Evolutionary conservation across 2,797 vertebrate species (phyloP).

Genomic region (Distichodus sexfasciatus): DNA sequence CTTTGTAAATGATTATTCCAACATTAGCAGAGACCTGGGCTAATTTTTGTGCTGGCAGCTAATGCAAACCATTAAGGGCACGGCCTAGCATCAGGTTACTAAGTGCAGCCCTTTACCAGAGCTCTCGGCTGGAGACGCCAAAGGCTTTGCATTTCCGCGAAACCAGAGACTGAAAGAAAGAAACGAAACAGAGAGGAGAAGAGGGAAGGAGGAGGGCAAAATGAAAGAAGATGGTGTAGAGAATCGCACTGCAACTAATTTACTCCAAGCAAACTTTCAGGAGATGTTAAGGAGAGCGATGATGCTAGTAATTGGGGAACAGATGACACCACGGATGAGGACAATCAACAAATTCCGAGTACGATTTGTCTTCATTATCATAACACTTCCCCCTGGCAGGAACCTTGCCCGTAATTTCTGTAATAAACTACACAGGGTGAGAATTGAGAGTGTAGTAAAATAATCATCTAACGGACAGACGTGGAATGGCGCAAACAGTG

Average conservation of each 20-base stretch:
- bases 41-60: conserved; percentile 89
- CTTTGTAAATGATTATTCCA: conserved; percentile 97
- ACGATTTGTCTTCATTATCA: conserved; percentile 49
- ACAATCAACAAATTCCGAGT: conserved; percentile 48
- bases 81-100: conserved; percentile 73
- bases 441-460: neutral
- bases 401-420: conserved; percentile 16
- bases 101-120: conserved; percentile 66
- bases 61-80: conserved; percentile 88
- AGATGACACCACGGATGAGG: conserved; percentile 51
- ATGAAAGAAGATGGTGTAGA: conserved; percentile 7
- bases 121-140: conserved; percentile 60
- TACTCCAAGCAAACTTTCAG: conserved; percentile 40
- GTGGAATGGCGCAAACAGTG: no score
- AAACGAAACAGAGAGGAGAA: conserved; percentile 9
- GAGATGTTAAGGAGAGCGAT: conserved; percentile 44
- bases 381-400: conserved; percentile 10
- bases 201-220: neutral
- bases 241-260: conserved; percentile 56
- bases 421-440: neutral
- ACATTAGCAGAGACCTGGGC: conserved; percentile 82
- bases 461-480: no score
- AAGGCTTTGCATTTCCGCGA: conserved; percentile 56
- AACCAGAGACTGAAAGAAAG: conserved; percentile 43
- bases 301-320: conserved; percentile 53